Evolutionary conservation across 2,113 vertebrate genomes (phyloP), one percentile per base, ranked within the genome.

Genomic region (Chitala chitala): DNA sequence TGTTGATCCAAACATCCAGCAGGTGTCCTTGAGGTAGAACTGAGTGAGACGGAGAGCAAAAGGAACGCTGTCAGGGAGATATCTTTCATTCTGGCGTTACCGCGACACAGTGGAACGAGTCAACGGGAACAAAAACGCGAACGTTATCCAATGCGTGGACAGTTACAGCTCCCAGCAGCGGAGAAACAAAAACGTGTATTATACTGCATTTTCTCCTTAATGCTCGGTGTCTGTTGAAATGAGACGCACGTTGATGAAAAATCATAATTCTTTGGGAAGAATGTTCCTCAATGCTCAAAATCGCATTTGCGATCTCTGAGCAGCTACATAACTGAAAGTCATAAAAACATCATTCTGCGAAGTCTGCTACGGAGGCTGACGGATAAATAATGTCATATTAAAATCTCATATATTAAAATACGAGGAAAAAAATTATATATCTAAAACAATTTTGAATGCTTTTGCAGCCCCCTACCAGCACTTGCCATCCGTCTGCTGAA

Each of bases 161-260:
- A 63, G 31, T 33, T 9, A 36, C 38, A 20, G 15, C 59, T 63
- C 17, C 59, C 9, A 38, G 6, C 17, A 38, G 17, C 20, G 38
- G 31, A 63, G 38, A 59, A n/a, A n/a, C n/a, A n/a, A n/a, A n/a
- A n/a, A n/a, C n/a, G n/a, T n/a, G 31, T 38, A 63, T 63, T 38
- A 36, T 63, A n/a, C 59, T 29, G 31, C 33, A 36, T 63, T 63
- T 20, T 38, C 38, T 36, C 33, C 38, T 63, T 63, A 29, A 63
- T 3, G 6, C 6, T 2, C 8, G n/a, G 31, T 63, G 33, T 38
- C 33, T 63, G 17, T 38, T 29, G 29, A 36, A 33, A 17, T 5
- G 33, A 63, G 59, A 17, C 20, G 59, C 59, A 63, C 38, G 38
- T 63, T 63, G 33, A 63, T 63, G 17, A 63, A 63, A 59, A 59